Percentiles rank a stretch among this genome's conserved stretches.
phyloP scores from a whole-genome alignment of 53 echinoderm and acorn worm genomes.

The Crossaster papposus region DNA sequence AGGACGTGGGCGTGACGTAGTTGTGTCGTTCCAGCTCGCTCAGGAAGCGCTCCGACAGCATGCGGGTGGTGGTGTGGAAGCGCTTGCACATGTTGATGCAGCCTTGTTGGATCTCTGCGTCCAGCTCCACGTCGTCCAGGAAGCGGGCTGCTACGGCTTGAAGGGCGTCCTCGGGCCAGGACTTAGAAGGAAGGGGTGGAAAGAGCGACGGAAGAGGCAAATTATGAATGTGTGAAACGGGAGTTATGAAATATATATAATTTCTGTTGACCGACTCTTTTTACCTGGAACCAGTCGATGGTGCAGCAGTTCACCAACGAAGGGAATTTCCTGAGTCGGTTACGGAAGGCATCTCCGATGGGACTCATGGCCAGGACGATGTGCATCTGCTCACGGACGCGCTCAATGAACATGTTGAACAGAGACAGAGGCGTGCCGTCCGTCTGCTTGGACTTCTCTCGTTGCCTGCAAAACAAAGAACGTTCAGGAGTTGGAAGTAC shows the following conservation, averaged over 20 bases:
- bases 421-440: slow-evolving; percentile 86
- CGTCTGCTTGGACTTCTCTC: slow-evolving; percentile 93
- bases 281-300: slow-evolving; percentile 99
- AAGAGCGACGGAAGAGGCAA: too few relatives aligned
- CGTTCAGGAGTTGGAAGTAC: not conserved
- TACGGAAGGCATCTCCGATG: slow-evolving; percentile 97
- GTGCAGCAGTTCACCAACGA: slow-evolving; percentile 98
- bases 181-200: slow-evolving; percentile 33
- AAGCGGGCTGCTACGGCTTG: slow-evolving; percentile 97
- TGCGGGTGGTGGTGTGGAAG: slow-evolving; percentile 91
- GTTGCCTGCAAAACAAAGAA: slow-evolving; percentile 65
- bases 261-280: not conserved
- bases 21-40: slow-evolving; percentile 90
- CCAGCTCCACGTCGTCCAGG: slow-evolving; percentile 90
- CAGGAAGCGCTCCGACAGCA: slow-evolving; percentile 81
- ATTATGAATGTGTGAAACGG: too few relatives aligned
- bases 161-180: slow-evolving; percentile 98
- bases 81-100: slow-evolving; percentile 96
- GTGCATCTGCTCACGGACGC: slow-evolving; percentile 92
- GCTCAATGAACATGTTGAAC: slow-evolving; percentile 97
- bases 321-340: slow-evolving; percentile 94
- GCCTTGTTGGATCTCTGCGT: slow-evolving; percentile 71
- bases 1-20: slow-evolving; percentile 97
- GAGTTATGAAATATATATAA: too few relatives aligned
- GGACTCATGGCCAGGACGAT: slow-evolving; percentile 97